Base-by-base conservation (phyloP, 2,888 invertebrate species). In the Dicranocentrus wangi region DNA sequence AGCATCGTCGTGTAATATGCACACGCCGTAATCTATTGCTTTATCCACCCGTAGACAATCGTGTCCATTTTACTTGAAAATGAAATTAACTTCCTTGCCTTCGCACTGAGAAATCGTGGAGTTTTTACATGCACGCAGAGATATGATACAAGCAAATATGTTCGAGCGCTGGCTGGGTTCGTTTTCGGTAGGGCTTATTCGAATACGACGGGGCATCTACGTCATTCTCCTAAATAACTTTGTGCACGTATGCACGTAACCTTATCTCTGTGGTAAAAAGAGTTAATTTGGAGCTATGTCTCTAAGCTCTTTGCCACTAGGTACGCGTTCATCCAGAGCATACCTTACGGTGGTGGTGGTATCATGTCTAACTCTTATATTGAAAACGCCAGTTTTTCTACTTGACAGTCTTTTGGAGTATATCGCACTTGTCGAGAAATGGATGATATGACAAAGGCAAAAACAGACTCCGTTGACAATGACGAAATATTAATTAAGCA, bases 401-500 rank as follows among this genome's bases (percentile, higher is more conserved):
- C 47, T 10, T 17, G 5, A 47, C n/a, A 32, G 3, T 47, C 47
- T 5, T 15, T 47, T 47, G 15, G 47, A 47, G 47, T 17, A n/a
- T n/a, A n/a, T n/a, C n/a, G n/a, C n/a, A n/a, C n/a, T n/a, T n/a
- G n/a, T 39, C 39, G 15, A 27, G 27, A 60, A 60, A 27, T 27
- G 17, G 61, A 61, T 61, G 17, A 32, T 39, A 61, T 61, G 61
- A 28, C 61, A 61, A n/a, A 51, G 19, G 51, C 51, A 27, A 47
- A 21, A 58, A 23, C 58, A 58, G 75, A 63, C 42, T 53, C 42
- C 39, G 61, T 70, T 78, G 70, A 78, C 70, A 78, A 78, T 78
- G 78, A 78, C 78, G 78, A 78, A 78, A 78, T 78, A 78, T 78
- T 78, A 78, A 78, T 78, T 78, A 78, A 70, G 70, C 78, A 70